Conservation (phyloP, 2,888 invertebrate species). For the Himalopsyche tibetana region DNA sequence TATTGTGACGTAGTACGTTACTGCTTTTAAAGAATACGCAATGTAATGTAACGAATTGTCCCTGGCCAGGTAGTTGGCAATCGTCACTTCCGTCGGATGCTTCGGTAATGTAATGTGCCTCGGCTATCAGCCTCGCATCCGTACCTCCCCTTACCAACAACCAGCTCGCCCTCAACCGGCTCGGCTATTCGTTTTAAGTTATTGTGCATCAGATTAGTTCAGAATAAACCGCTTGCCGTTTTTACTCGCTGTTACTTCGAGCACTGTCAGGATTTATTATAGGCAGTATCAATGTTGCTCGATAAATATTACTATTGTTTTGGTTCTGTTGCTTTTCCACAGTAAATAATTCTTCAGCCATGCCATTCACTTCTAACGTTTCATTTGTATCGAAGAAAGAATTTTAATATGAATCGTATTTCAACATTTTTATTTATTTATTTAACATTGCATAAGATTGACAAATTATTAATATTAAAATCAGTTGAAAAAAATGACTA, state of each 20-base stretch:
- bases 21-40: neutral
- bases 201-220: neutral
- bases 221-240: neutral
- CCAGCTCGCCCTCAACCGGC: conserved; percentile 21
- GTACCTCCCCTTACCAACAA: conserved; percentile 7
- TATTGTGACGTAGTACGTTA: neutral
- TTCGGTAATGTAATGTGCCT: neutral
- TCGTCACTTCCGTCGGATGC: neutral
- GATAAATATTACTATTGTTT: neutral
- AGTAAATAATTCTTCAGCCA: neutral
- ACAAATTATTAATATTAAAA: no score
- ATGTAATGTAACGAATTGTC: neutral
- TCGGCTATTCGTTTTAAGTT: conserved; percentile 26
- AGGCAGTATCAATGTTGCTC: neutral
- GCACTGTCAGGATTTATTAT: neutral
- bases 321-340: neutral
- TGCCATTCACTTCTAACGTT: no score
- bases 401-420: no score
- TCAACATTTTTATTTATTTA: no score
- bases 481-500: no score
- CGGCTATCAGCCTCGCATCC: conserved; percentile 18
- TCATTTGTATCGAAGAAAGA: no score
- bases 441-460: no score
- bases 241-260: neutral
- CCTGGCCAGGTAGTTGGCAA: neutral